These are phyloP conservation scores for Aphyosemion australe DNA, from an alignment of 2,113 vertebrate genomes.

Conservation along the genomic window DNA sequence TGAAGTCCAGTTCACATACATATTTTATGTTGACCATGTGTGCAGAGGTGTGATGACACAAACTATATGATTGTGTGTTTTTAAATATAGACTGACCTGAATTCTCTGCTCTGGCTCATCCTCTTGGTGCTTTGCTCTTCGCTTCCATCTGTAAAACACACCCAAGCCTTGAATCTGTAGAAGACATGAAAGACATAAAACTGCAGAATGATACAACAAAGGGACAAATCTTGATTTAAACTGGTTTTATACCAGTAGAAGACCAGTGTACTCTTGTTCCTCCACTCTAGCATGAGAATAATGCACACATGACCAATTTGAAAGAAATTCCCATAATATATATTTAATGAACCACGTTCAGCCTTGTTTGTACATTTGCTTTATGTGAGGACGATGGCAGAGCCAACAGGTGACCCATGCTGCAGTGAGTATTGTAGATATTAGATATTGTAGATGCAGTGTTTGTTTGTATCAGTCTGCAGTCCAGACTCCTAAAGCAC, in stretches of 20 bases:
- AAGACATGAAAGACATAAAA: constrained; percentile 14
- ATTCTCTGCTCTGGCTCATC: constrained; percentile 11
- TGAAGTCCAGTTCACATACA: not conserved
- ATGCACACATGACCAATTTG: not conserved
- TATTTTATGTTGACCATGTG: not conserved
- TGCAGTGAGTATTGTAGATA: no score
- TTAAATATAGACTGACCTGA: constrained; percentile 22
- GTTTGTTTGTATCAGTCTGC: not conserved
- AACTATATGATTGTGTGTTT: not conserved
- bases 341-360: not conserved
- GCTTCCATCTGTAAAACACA: constrained; percentile 4
- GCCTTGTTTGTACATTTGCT: no score
- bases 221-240: no score
- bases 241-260: no score
- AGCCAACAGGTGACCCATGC: not conserved
- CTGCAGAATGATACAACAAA: constrained; percentile 1
- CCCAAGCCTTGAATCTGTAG: constrained; percentile 10
- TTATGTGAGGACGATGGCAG: no score
- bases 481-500: not conserved
- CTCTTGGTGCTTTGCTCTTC: constrained; percentile 12
- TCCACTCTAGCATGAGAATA: not conserved
- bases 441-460: no score
- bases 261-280: no score
- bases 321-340: no score
- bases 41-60: constrained; percentile 4